Percentiles rank a stretch among this genome's conserved stretches.
Conservation (phyloP, 1,140 invertebrate genomes). For the Apocrypta bakeri region DNA sequence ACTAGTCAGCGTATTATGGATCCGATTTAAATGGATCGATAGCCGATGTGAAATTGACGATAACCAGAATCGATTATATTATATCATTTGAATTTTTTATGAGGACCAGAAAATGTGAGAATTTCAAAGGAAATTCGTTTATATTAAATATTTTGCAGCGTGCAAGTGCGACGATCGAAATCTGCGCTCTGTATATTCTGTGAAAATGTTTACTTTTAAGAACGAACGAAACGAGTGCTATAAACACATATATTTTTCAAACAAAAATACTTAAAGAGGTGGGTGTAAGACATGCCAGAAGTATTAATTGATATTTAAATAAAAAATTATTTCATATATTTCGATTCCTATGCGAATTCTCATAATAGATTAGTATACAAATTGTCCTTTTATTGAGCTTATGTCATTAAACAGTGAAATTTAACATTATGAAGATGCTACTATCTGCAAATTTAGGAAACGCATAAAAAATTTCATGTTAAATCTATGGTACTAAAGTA, state of each 20-base stretch:
- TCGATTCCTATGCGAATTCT: not conserved
- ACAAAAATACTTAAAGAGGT: not conserved
- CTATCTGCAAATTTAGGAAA: not conserved
- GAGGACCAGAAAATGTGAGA: slow-evolving; percentile 20
- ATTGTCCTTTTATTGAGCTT: not conserved
- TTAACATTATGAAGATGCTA: not conserved
- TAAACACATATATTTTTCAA: slow-evolving; percentile 33
- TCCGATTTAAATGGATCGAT: not conserved
- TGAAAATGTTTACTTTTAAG: slow-evolving; percentile 7
- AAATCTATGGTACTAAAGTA: not conserved
- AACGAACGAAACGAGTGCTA: not conserved
- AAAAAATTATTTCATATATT: slow-evolving; percentile 16
- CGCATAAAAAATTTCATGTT: not conserved
- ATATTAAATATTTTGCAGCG: slow-evolving; percentile 14
- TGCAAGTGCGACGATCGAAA: not conserved
- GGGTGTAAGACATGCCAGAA: not conserved
- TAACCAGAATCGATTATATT: slow-evolving; percentile 9
- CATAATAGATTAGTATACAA: not conserved
- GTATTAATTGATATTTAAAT: slow-evolving; percentile 9
- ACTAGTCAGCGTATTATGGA: slow-evolving; percentile 1
- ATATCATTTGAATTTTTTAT: slow-evolving; percentile 19
- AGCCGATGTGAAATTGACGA: not conserved
- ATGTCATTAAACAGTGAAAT: not conserved
- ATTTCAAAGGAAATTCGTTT: slow-evolving; percentile 23
- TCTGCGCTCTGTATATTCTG: slow-evolving; percentile 14